Conservation (phyloP, 2,113 vertebrate species). For the Pogona vitticeps region DNA sequence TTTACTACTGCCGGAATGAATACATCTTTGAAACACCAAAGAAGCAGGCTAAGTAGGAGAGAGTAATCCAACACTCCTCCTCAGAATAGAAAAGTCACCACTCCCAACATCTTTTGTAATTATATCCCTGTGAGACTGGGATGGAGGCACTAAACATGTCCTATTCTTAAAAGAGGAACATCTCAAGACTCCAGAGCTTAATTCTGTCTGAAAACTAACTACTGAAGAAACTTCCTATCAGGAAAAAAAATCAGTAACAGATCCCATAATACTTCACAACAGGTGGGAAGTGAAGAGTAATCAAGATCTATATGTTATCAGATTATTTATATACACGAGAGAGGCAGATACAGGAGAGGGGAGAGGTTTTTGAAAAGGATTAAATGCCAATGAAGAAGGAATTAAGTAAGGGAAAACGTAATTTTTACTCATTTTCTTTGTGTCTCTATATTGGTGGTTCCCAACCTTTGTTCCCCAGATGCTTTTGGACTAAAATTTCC, state of each 20-base stretch:
- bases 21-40: constrained; percentile 39
- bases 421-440: neutral
- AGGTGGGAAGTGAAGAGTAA: constrained; percentile 56
- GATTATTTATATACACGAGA: constrained; percentile 36
- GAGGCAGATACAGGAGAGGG: constrained; percentile 26
- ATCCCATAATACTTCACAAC: neutral
- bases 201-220: constrained; percentile 45
- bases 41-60: constrained; percentile 12
- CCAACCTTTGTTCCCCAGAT: too few species aligned
- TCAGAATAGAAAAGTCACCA: constrained; percentile 57
- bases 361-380: neutral
- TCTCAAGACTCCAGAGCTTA: constrained; percentile 61
- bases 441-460: neutral
- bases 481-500: too few species aligned
- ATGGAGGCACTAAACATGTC: constrained; percentile 32
- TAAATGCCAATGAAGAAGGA: neutral
- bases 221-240: neutral
- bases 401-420: neutral
- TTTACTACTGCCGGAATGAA: neutral
- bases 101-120: constrained; percentile 52
- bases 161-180: constrained; percentile 37
- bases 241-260: neutral
- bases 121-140: constrained; percentile 44
- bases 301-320: neutral
- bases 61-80: constrained; percentile 60